Conservation (phyloP, 2,888 invertebrate species). For the Tiliacea citrago region DNA sequence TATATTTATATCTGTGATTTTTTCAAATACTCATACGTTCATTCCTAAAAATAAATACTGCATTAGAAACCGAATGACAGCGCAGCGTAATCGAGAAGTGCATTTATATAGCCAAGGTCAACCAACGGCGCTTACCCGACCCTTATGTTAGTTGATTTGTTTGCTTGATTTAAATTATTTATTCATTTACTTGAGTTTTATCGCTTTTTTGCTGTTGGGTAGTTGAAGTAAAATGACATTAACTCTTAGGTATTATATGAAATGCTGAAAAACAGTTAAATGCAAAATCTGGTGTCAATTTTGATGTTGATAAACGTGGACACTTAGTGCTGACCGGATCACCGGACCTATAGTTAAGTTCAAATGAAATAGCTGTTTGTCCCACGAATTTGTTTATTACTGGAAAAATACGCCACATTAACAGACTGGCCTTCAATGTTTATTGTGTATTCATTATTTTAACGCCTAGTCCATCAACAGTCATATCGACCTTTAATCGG, state of each 20-base stretch:
- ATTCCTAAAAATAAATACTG: no score
- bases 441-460: constrained; percentile 24
- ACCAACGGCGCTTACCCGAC: no score
- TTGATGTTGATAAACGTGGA: not conserved
- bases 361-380: not conserved
- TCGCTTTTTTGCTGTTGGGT: no score
- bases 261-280: no score
- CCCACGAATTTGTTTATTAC: not conserved
- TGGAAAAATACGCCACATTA: constrained; percentile 11
- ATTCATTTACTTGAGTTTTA: not conserved
- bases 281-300: not conserved
- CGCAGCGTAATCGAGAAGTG: no score
- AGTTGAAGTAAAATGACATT: no score
- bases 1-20: no score
- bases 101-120: no score
- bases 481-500: constrained; percentile 19
- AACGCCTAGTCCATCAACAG: constrained; percentile 18
- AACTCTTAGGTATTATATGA: no score
- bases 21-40: no score
- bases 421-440: constrained; percentile 31
- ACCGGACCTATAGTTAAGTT: not conserved
- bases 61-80: no score
- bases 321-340: not conserved
- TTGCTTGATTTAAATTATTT: constrained; percentile 1
- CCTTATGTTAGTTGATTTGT: not conserved